Conservation (phyloP, 1,140 invertebrate genomes). For the Magallana ariakensis region DNA sequence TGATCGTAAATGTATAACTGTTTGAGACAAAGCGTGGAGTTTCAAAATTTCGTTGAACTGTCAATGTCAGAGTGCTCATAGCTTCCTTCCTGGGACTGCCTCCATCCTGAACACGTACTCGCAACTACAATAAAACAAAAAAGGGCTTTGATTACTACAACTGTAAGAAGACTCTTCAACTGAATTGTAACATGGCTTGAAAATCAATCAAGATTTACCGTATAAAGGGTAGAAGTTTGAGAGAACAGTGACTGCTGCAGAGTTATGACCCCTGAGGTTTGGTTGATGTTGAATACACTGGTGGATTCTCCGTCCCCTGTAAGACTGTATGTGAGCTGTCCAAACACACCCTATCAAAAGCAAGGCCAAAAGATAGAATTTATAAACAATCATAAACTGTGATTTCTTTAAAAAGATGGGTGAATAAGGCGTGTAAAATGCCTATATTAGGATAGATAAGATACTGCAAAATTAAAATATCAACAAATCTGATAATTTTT, state of each 20-base stretch:
- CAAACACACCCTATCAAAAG: slow-evolving; percentile 60
- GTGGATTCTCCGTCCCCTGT: slow-evolving; percentile 67
- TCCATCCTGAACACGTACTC: slow-evolving; percentile 59
- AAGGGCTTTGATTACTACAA: too few species aligned
- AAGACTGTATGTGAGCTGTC: slow-evolving; percentile 59
- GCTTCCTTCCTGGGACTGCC: slow-evolving; percentile 50
- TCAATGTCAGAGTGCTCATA: slow-evolving; percentile 50
- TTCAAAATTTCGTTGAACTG: slow-evolving; percentile 80
- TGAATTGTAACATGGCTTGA: too few species aligned
- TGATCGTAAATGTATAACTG: slow-evolving; percentile 47
- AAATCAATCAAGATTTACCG: slow-evolving; percentile 47
- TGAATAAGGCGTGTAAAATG: too few species aligned
- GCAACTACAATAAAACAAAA: slow-evolving; percentile 52
- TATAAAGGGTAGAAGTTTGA: slow-evolving; percentile 55
- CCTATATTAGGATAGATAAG: too few species aligned
- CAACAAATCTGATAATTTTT: too few species aligned
- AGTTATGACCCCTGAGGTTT: slow-evolving; percentile 48
- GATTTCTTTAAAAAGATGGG: too few species aligned
- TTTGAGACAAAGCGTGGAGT: slow-evolving; percentile 43
- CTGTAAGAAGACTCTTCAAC: too few species aligned
- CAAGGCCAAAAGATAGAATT: not conserved
- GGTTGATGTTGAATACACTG: slow-evolving; percentile 54
- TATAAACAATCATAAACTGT: not conserved
- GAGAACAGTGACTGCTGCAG: slow-evolving; percentile 59
- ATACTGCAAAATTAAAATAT: too few species aligned